Conservation (phyloP, 30 jellyfish, hydroid and myxozoan species). For the Aurelia aurita complex sp. Pacific region DNA sequence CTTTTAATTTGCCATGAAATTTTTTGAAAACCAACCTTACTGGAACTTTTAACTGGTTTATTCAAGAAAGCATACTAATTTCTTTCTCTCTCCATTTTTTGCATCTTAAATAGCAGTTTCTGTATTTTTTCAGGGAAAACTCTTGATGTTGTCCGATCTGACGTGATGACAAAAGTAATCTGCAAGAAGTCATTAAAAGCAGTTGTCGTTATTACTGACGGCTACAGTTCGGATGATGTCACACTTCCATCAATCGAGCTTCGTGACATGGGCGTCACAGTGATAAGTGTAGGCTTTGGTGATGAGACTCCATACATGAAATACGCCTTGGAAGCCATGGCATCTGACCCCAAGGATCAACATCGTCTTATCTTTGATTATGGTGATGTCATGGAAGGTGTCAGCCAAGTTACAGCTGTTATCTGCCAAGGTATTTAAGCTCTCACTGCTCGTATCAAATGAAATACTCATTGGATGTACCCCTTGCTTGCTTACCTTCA, state of each 20-base stretch:
- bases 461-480: too few relatives aligned
- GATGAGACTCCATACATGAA: conserved; percentile 91
- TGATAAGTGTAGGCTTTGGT: conserved; percentile 89
- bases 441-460: not conserved
- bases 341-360: conserved; percentile 89
- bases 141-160: conserved; percentile 88
- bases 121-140: conserved; percentile 72
- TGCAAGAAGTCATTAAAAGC: conserved; percentile 78
- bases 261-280: conserved; percentile 90
- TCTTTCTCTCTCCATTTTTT: too few relatives aligned
- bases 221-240: conserved; percentile 95
- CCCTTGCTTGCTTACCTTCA: too few relatives aligned
- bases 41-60: too few relatives aligned
- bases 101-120: too few relatives aligned
- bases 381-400: conserved; percentile 89
- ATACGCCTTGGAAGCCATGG: conserved; percentile 89
- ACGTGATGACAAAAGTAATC: conserved; percentile 70
- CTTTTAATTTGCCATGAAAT: too few relatives aligned
- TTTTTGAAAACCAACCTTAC: too few relatives aligned
- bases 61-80: too few relatives aligned
- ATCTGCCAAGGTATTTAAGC: conserved; percentile 85
- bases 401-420: conserved; percentile 66
- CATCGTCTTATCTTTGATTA: conserved; percentile 76
- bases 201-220: conserved; percentile 86
- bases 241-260: conserved; percentile 80